Conservation (phyloP, 2,888 invertebrate species). For the Oeneis ivallda region DNA sequence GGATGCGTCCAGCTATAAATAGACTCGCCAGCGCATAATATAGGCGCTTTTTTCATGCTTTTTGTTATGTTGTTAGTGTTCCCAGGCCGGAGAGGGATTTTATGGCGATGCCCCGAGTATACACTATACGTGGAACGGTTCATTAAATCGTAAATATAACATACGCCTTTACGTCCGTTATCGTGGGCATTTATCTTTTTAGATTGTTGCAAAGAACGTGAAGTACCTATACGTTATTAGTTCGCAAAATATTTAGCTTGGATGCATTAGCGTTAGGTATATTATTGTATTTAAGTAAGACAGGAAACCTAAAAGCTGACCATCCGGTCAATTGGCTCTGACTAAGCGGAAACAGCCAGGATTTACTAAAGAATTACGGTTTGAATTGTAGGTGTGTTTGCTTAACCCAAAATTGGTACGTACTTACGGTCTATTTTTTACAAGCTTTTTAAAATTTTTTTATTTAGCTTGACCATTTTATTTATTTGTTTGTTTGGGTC, state of each 20-base stretch:
- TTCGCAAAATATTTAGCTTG: slow-evolving; percentile 2
- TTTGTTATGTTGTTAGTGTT: slow-evolving; percentile 64
- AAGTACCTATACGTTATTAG: slow-evolving; percentile 18
- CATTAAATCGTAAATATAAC: slow-evolving; percentile 65
- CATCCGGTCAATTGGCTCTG: slow-evolving; percentile 19
- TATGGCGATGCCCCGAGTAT: slow-evolving; percentile 51
- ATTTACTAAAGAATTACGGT: not conserved
- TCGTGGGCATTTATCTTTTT: slow-evolving; percentile 44
- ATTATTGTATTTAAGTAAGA: slow-evolving; percentile 4
- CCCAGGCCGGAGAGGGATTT: slow-evolving; percentile 63
- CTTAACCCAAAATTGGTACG: not conserved
- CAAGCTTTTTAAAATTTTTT: too few species aligned
- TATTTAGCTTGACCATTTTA: too few species aligned
- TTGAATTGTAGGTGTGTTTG: not conserved
- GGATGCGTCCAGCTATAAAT: slow-evolving; percentile 76
- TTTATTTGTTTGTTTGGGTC: too few species aligned
- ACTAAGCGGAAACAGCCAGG: slow-evolving; percentile 9
- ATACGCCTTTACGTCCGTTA: slow-evolving; percentile 39
- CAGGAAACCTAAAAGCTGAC: slow-evolving; percentile 28
- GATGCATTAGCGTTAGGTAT: slow-evolving; percentile 3
- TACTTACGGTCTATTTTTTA: not conserved
- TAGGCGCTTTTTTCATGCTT: slow-evolving; percentile 51
- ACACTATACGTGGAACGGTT: slow-evolving; percentile 55
- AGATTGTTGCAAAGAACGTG: slow-evolving; percentile 27
- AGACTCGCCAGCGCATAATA: slow-evolving; percentile 67